A percentile compares a stretch with the other conserved stretches of the same genome.
Conservation (phyloP, 2,888 invertebrate genomes). For the Ectobius pallidus region DNA sequence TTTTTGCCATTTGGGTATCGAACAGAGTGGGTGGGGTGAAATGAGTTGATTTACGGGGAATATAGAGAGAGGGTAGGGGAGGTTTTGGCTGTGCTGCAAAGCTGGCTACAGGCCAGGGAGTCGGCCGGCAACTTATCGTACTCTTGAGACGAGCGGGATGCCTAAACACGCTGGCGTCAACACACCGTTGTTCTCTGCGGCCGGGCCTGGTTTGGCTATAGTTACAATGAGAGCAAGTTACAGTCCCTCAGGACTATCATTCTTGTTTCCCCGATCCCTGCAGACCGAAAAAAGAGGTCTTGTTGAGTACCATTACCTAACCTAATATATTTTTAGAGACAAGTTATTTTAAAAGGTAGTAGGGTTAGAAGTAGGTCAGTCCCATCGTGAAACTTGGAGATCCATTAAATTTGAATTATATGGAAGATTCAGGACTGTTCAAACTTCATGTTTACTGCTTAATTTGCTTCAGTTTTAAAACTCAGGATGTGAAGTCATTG, state of each 20-base stretch:
- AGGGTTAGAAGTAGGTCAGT: not conserved
- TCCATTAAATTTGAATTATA: not conserved
- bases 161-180: constrained; percentile 1
- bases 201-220: too few species aligned
- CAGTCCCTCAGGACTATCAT: not conserved
- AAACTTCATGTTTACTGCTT: too few species aligned
- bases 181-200: constrained; percentile 1
- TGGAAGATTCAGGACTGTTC: not conserved
- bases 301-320: constrained; percentile 8
- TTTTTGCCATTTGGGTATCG: too few species aligned
- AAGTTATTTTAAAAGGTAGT: not conserved
- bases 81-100: too few species aligned
- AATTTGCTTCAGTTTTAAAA: too few species aligned
- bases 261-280: not conserved
- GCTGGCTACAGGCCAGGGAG: not conserved
- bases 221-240: not conserved
- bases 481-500: too few species aligned
- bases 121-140: not conserved
- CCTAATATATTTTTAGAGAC: not conserved
- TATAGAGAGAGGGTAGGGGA: too few species aligned
- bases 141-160: not conserved
- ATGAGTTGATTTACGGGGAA: not conserved
- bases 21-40: too few species aligned
- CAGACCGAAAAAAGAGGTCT: not conserved
- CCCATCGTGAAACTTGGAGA: not conserved